phyloP scores from a whole-genome alignment of 2,888 invertebrate genomes.

The Aplocera efformata region DNA sequence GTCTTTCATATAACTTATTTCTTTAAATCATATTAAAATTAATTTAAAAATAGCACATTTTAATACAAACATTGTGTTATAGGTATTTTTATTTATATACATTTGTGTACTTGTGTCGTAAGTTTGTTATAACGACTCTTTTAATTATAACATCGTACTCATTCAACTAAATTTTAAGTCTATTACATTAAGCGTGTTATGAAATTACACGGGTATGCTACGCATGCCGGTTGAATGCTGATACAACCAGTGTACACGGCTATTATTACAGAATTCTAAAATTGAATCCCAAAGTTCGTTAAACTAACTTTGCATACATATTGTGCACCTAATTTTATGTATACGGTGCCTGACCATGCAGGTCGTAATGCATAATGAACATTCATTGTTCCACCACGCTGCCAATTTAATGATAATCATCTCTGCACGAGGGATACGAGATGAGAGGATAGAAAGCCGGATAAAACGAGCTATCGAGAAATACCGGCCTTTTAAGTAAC shows the following conservation, averaged over 20 bases:
- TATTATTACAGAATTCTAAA: not conserved
- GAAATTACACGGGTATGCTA: no score
- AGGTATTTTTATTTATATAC: no score
- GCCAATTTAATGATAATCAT: conserved; percentile 29
- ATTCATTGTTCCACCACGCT: conserved; percentile 28
- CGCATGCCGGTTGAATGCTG: conserved; percentile 2
- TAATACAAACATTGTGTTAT: no score
- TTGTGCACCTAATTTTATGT: conserved; percentile 29
- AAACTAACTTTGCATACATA: conserved; percentile 26
- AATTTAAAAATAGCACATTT: no score
- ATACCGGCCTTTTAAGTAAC: no score
- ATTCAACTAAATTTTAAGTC: no score
- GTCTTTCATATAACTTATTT: no score
- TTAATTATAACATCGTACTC: no score
- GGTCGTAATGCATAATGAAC: conserved; percentile 36
- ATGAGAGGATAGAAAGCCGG: conserved; percentile 9
- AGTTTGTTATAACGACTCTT: no score
- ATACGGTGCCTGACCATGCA: conserved; percentile 47
- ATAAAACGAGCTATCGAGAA: not conserved
- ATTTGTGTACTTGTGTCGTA: no score
- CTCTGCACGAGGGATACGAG: conserved; percentile 10
- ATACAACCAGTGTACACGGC: not conserved
- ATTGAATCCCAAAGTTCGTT: conserved; percentile 16
- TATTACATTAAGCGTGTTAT: no score
- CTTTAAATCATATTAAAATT: no score